Evolutionary conservation across 2,888 invertebrate species (phyloP).

Genomic region (Caenorhabditis wallacei): DNA sequence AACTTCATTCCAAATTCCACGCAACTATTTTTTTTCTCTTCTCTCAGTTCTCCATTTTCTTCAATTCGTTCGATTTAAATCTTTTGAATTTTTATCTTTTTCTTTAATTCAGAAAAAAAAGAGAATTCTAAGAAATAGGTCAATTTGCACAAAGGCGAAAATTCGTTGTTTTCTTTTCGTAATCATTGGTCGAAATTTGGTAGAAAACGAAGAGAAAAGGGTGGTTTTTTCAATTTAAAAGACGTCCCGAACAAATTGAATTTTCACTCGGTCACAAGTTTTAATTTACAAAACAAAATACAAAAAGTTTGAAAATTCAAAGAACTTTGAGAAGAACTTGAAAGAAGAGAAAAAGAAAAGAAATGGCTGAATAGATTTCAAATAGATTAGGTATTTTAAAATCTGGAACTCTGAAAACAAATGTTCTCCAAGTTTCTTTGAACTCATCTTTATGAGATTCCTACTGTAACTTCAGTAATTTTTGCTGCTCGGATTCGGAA

Average conservation of each 20-base stretch:
- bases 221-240: constrained; percentile 26
- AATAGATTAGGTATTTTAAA: no score
- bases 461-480: no score
- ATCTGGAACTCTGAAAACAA: no score
- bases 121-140: not conserved
- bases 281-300: constrained; percentile 18
- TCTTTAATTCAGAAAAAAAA: not conserved
- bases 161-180: not conserved
- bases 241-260: constrained; percentile 8
- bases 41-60: constrained; percentile 4
- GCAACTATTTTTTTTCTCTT: constrained; percentile 18
- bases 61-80: not conserved
- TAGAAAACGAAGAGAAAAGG: constrained; percentile 1
- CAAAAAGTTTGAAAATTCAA: constrained; percentile 11
- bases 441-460: no score
- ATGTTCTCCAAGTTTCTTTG: no score
- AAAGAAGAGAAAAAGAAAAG: not conserved
- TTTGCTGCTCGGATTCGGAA: no score
- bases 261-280: constrained; percentile 33
- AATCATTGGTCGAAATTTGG: constrained; percentile 10
- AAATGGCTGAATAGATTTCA: no score
- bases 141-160: not conserved
- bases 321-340: not conserved
- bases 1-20: constrained; percentile 41
- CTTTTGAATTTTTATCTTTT: constrained; percentile 6